Conservation (phyloP, 2,888 invertebrate species). For the Sepioteuthis lessoniana region DNA sequence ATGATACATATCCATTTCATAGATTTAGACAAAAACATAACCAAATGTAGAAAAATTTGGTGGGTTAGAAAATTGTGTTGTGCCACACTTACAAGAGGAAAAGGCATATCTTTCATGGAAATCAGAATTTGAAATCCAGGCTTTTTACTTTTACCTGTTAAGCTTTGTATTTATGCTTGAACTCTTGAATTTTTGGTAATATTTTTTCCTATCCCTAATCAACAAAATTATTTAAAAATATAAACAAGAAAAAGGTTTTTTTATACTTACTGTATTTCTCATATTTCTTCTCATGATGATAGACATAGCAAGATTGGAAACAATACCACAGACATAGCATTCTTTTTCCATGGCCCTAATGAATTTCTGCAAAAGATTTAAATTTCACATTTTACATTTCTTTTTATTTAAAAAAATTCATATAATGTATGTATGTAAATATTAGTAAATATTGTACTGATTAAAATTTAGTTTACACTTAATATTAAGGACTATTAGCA, state of each 20-base stretch:
- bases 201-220: neutral
- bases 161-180: too few relatives aligned
- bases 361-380: neutral
- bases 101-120: too few relatives aligned
- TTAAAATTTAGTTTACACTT: too few relatives aligned
- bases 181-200: neutral
- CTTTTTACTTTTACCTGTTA: too few relatives aligned
- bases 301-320: neutral
- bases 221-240: neutral
- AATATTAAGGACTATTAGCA: too few relatives aligned
- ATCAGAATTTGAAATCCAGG: too few relatives aligned
- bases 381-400: neutral
- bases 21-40: too few relatives aligned
- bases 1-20: too few relatives aligned
- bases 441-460: neutral
- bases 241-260: neutral
- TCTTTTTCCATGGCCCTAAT: neutral
- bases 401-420: neutral
- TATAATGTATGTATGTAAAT: neutral
- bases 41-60: too few relatives aligned
- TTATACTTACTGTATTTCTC: neutral
- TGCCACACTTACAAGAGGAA: too few relatives aligned
- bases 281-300: neutral
- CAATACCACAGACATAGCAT: neutral
- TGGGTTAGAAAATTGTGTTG: too few relatives aligned